A percentile compares a stretch with the other conserved stretches of the same genome.
phyloP scores from a whole-genome alignment of 2,113 vertebrate genomes.

The Calypte anna region DNA sequence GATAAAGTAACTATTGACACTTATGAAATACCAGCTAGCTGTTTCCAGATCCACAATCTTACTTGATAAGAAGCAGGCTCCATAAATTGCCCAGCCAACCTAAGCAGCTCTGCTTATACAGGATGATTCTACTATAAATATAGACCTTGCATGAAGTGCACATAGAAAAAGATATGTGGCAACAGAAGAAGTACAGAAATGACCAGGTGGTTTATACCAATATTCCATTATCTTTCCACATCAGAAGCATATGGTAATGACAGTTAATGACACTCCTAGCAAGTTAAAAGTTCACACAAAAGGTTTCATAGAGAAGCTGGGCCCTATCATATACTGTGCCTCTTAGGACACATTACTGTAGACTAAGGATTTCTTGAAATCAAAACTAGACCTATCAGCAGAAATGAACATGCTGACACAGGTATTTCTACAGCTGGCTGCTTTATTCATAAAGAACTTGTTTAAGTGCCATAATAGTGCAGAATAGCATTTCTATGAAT shows the following conservation, averaged over 20 bases:
- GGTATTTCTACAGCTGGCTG: not conserved
- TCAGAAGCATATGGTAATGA: not conserved
- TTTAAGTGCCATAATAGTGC: not conserved
- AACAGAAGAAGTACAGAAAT: not conserved
- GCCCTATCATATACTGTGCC: not conserved
- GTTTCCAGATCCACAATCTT: not conserved
- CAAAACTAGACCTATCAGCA: not conserved
- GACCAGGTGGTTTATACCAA: not conserved
- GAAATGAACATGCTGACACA: not conserved
- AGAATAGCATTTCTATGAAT: not conserved
- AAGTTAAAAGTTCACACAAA: not conserved
- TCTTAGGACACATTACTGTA: not conserved
- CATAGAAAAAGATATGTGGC: not conserved
- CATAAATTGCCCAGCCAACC: not conserved
- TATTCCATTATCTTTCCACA: not conserved
- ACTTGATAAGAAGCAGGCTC: not conserved
- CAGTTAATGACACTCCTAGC: not conserved
- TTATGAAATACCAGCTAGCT: not conserved
- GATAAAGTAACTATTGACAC: not conserved
- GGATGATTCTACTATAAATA: not conserved
- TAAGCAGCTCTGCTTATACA: not conserved
- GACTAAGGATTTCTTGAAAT: not conserved
- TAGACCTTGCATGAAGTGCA: not conserved
- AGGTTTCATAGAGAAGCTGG: not conserved
- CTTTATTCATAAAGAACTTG: not conserved